Evolutionary conservation across 2,797 vertebrate genomes (phyloP).

Genomic region (Enoplosus armatus): DNA sequence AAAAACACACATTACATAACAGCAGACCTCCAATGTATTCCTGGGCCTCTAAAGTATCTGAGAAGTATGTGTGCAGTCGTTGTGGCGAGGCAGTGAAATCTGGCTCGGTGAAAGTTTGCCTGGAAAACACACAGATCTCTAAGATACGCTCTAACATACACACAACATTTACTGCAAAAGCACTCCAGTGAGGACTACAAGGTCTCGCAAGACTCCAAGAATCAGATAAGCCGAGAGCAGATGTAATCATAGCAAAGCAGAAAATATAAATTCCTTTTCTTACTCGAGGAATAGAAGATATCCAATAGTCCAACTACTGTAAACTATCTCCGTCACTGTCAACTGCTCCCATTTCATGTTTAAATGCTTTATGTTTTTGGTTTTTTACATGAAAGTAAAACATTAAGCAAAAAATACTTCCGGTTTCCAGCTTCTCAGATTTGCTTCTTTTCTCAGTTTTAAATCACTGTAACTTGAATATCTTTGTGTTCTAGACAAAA

Average conservation of each 20-base stretch:
- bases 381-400: neutral
- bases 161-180: slow-evolving; percentile 32
- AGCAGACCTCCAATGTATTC: slow-evolving; percentile 68
- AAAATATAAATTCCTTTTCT: slow-evolving; percentile 27
- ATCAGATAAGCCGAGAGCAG: slow-evolving; percentile 11
- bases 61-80: slow-evolving; percentile 65
- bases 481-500: neutral
- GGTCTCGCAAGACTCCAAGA: neutral
- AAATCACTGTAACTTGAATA: neutral
- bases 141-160: slow-evolving; percentile 36
- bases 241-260: slow-evolving; percentile 32
- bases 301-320: neutral
- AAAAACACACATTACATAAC: slow-evolving; percentile 79
- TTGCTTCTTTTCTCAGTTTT: neutral
- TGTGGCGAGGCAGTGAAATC: slow-evolving; percentile 47
- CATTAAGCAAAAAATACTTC: neutral
- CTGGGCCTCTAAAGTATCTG: slow-evolving; percentile 55
- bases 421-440: neutral
- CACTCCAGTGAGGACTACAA: too few species aligned
- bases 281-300: slow-evolving; percentile 26
- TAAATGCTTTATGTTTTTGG: neutral
- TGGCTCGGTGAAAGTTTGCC: slow-evolving; percentile 44
- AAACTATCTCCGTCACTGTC: neutral
- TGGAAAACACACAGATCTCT: slow-evolving; percentile 60
- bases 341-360: neutral